These are phyloP conservation scores for Agelastica alni DNA, from an alignment of 2,888 invertebrate species.

Conservation along the genomic window DNA sequence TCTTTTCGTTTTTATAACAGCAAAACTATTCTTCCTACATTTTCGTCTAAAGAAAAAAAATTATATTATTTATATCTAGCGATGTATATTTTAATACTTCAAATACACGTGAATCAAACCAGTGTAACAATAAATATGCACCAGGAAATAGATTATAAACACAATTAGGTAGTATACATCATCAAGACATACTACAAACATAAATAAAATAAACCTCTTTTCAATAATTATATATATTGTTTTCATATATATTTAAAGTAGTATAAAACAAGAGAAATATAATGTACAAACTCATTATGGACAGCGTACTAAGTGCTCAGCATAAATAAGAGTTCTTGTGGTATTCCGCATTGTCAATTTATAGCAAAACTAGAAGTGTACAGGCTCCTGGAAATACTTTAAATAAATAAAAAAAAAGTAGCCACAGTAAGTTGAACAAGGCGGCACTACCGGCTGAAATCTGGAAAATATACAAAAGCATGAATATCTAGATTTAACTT, in stretches of 20 bases:
- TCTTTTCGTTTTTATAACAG: slow-evolving; percentile 2
- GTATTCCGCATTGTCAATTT: slow-evolving; percentile 28
- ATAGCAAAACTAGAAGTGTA: slow-evolving; percentile 24
- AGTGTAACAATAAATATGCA: slow-evolving; percentile 33
- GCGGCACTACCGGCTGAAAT: slow-evolving; percentile 43
- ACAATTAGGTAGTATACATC: slow-evolving; percentile 14
- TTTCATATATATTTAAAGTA: slow-evolving; percentile 26
- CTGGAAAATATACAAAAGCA: slow-evolving; percentile 32
- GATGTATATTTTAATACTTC: slow-evolving; percentile 30
- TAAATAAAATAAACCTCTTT: slow-evolving; percentile 27
- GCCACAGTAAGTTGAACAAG: slow-evolving; percentile 36
- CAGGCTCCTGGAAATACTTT: slow-evolving; percentile 25
- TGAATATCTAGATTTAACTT: too few species aligned
- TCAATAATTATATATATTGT: slow-evolving; percentile 27
- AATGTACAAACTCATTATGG: slow-evolving; percentile 28
- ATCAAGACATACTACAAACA: slow-evolving; percentile 22
- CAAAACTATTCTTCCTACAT: slow-evolving; percentile 1
- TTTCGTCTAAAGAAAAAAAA: slow-evolving; percentile 20
- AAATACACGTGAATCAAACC: slow-evolving; percentile 27
- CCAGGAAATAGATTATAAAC: slow-evolving; percentile 23
- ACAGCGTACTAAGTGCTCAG: slow-evolving; percentile 33
- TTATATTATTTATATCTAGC: slow-evolving; percentile 4
- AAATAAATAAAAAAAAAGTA: slow-evolving; percentile 35
- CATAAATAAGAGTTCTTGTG: slow-evolving; percentile 26
- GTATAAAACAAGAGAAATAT: slow-evolving; percentile 20